A percentile compares a stretch with the other conserved stretches of the same genome.
Evolutionary conservation across 2,797 vertebrate species (phyloP).

Genomic region (Crenuchus spilurus): DNA sequence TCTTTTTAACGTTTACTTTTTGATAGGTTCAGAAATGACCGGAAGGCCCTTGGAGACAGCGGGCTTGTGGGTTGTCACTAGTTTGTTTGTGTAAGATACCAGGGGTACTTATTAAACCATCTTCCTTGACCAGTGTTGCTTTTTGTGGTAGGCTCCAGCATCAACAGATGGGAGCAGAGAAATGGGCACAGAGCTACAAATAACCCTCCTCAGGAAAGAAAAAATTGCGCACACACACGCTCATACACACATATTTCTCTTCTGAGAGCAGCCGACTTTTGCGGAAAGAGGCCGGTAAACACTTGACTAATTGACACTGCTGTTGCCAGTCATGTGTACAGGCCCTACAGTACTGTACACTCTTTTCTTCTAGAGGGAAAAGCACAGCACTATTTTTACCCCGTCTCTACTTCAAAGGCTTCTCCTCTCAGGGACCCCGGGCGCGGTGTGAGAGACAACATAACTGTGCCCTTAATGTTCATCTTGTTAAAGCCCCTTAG

Average conservation of each 20-base stretch:
- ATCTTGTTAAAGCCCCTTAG: slow-evolving; percentile 75
- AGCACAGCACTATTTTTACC: slow-evolving; percentile 73
- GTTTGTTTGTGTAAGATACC: slow-evolving; percentile 56
- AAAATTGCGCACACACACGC: slow-evolving; percentile 20
- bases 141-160: slow-evolving; percentile 54
- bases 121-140: slow-evolving; percentile 43
- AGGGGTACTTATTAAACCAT: slow-evolving; percentile 57
- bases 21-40: slow-evolving; percentile 25
- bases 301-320: slow-evolving; percentile 76
- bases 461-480: slow-evolving; percentile 68
- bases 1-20: slow-evolving; percentile 35
- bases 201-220: slow-evolving; percentile 48
- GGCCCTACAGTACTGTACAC: slow-evolving; percentile 65
- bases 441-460: slow-evolving; percentile 59
- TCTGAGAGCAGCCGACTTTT: slow-evolving; percentile 60
- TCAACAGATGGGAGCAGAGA: slow-evolving; percentile 53
- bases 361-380: slow-evolving; percentile 63
- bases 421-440: slow-evolving; percentile 68
- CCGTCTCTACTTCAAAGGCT: slow-evolving; percentile 65
- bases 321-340: slow-evolving; percentile 64
- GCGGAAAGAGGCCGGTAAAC: slow-evolving; percentile 66
- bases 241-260: slow-evolving; percentile 53
- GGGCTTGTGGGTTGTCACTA: slow-evolving; percentile 40
- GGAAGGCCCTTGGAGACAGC: slow-evolving; percentile 42
- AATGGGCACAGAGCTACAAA: slow-evolving; percentile 28